These are phyloP conservation scores for Zapus hudsonius DNA, from an alignment of 2,113 vertebrate genomes.

Conservation along the genomic window DNA sequence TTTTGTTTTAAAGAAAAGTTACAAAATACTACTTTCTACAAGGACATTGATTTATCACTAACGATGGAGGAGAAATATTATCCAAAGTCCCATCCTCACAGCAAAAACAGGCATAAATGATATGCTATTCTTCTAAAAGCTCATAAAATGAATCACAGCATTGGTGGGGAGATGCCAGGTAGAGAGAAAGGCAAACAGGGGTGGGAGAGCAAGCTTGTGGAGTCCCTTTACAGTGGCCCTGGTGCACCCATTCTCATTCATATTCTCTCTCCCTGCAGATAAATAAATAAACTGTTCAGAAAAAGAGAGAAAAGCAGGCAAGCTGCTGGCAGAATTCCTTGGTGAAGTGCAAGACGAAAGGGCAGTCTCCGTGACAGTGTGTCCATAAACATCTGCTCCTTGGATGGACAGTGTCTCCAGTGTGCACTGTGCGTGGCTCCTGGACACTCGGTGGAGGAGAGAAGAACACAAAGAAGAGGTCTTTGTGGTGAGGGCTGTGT, in stretches of 20 bases:
- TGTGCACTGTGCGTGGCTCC: fast-evolving
- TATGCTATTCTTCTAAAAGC: conserved; percentile 29
- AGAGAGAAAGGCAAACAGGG: too few species aligned
- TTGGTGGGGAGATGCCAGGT: neutral
- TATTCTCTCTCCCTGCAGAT: too few species aligned
- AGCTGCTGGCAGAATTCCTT: neutral
- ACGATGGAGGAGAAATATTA: neutral
- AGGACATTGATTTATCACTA: conserved; percentile 23
- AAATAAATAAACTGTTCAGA: too few species aligned
- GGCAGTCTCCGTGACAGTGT: fast-evolving
- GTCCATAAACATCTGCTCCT: neutral
- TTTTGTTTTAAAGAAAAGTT: neutral
- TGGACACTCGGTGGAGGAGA: fast-evolving
- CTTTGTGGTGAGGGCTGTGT: neutral
- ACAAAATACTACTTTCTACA: conserved; percentile 30
- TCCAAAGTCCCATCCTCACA: neutral
- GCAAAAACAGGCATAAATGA: conserved; percentile 33
- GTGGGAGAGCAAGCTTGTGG: too few species aligned
- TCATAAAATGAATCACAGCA: neutral
- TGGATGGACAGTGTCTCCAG: neutral
- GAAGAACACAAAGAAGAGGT: neutral
- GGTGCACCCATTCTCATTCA: too few species aligned
- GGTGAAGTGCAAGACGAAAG: neutral
- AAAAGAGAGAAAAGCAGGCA: neutral
- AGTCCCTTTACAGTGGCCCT: too few species aligned